phyloP scores from a whole-genome alignment of 2,888 invertebrate genomes.

The Lucinisca nassula region DNA sequence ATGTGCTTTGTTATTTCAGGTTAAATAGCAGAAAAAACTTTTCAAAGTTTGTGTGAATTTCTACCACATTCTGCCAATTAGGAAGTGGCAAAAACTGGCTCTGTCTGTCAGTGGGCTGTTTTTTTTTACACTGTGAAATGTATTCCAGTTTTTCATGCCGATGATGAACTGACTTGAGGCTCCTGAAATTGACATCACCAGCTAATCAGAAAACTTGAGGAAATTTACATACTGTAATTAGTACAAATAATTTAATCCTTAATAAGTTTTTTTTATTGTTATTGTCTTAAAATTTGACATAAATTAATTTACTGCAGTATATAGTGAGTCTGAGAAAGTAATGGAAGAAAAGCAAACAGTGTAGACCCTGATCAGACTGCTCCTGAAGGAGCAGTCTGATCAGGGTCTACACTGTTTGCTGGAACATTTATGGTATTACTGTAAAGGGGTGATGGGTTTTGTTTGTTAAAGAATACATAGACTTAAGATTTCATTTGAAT shows the following conservation, averaged over 20 bases:
- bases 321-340: too few relatives aligned
- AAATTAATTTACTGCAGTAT: too few relatives aligned
- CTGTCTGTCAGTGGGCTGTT: not conserved
- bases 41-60: not conserved
- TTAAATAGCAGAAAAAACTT: not conserved
- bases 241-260: too few relatives aligned
- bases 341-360: too few relatives aligned
- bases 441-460: too few relatives aligned
- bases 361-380: too few relatives aligned
- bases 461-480: too few relatives aligned
- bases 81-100: not conserved
- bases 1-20: not conserved
- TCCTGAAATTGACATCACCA: not conserved
- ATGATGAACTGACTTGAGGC: not conserved
- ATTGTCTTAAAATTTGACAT: too few relatives aligned
- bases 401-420: too few relatives aligned
- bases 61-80: not conserved
- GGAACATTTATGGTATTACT: too few relatives aligned
- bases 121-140: not conserved
- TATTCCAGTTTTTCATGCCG: not conserved
- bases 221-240: slow-evolving; percentile 6
- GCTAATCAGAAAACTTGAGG: not conserved
- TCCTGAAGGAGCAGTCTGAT: too few relatives aligned
- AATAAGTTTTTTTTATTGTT: too few relatives aligned
- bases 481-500: slow-evolving; percentile 2